phyloP scores from a whole-genome alignment of 2,797 vertebrate genomes.

The Rhinichthys osculus region DNA sequence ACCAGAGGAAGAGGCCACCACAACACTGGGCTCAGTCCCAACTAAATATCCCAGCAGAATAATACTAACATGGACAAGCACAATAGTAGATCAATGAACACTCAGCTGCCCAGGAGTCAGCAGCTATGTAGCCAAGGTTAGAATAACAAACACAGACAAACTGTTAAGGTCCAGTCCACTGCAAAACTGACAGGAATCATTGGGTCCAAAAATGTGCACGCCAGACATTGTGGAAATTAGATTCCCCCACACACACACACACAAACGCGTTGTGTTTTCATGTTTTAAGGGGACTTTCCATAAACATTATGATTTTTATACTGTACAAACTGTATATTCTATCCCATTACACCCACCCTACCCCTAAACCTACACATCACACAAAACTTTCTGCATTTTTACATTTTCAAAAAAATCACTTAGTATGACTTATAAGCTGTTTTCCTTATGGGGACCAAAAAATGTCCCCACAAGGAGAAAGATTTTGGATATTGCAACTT shows the following conservation, averaged over 20 bases:
- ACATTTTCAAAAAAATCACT: too few species aligned
- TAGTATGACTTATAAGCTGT: too few species aligned
- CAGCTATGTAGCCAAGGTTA: conserved; percentile 27
- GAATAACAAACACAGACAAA: conserved; percentile 34
- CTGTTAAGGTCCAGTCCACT: not conserved
- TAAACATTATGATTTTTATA: too few species aligned
- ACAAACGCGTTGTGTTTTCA: too few species aligned
- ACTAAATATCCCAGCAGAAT: conserved; percentile 48
- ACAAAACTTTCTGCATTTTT: too few species aligned
- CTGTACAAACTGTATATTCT: too few species aligned
- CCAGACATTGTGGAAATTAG: conserved; percentile 23
- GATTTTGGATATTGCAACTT: too few species aligned
- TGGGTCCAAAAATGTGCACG: conserved; percentile 21
- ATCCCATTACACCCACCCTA: too few species aligned
- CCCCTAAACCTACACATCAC: too few species aligned
- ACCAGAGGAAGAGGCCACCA: conserved; percentile 46
- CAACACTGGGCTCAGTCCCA: conserved; percentile 35
- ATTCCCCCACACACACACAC: not conserved
- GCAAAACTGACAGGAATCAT: conserved; percentile 6
- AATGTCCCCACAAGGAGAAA: too few species aligned
- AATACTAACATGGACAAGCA: conserved; percentile 40
- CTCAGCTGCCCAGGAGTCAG: conserved; percentile 15
- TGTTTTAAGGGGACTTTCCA: too few species aligned
- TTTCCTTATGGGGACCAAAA: too few species aligned
- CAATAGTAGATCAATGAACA: conserved; percentile 12